Conservation (phyloP, 2,888 invertebrate genomes). For the Adineta ricciae region DNA sequence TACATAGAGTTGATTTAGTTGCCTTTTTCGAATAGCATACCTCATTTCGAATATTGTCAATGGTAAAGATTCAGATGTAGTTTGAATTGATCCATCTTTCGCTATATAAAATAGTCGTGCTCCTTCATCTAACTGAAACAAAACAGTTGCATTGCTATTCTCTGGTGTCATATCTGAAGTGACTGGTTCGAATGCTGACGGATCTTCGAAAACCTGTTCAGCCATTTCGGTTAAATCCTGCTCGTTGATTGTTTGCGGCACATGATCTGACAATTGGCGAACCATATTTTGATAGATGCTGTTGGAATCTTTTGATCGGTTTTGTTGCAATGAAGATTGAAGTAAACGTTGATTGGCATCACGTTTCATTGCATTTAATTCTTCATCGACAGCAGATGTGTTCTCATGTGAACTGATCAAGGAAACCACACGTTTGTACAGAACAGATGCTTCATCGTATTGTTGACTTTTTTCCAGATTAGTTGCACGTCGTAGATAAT, state of each 20-base stretch:
- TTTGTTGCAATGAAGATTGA: background rate
- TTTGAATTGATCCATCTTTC: constrained; percentile 58
- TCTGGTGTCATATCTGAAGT: background rate
- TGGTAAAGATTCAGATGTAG: constrained; percentile 57
- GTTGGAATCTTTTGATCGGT: background rate
- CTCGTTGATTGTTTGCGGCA: background rate
- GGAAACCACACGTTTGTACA: constrained; percentile 8
- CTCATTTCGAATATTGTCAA: constrained; percentile 53
- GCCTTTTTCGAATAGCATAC: constrained; percentile 34
- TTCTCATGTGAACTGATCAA: background rate
- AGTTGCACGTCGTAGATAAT: background rate
- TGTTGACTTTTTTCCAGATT: background rate
- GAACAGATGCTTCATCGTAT: constrained; percentile 6
- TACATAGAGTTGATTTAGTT: constrained; percentile 35
- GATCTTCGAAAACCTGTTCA: constrained; percentile 11
- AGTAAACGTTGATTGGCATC: background rate
- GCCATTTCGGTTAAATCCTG: background rate
- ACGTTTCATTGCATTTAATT: background rate
- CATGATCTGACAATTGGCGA: background rate
- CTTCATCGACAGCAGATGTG: background rate
- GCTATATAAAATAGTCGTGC: constrained; percentile 63
- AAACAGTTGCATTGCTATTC: constrained; percentile 18
- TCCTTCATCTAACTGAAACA: constrained; percentile 50
- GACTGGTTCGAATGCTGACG: background rate
- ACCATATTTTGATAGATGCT: background rate